phyloP scores from a whole-genome alignment of 2,113 vertebrate species.

The Ammodytes marinus region DNA sequence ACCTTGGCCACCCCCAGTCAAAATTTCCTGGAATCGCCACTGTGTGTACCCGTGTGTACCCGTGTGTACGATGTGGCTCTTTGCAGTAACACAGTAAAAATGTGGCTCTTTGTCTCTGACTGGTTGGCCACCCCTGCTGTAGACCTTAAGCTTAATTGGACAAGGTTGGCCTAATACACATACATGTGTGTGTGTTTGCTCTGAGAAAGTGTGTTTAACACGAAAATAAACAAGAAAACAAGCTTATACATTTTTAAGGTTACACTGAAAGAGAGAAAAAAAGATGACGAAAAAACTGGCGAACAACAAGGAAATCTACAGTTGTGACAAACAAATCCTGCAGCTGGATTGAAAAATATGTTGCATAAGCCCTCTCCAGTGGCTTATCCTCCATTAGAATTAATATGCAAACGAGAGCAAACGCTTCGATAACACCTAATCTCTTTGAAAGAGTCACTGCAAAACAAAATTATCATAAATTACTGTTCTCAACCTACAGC shows the following conservation, averaged over 20 bases:
- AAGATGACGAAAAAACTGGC: background rate
- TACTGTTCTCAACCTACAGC: conserved; percentile 26
- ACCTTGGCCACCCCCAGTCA: too few species aligned
- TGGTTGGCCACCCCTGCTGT: too few species aligned
- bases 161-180: background rate
- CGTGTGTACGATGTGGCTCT: too few species aligned
- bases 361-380: conserved; percentile 50
- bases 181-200: background rate
- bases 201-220: background rate
- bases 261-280: conserved; percentile 10
- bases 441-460: conserved; percentile 50
- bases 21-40: too few species aligned
- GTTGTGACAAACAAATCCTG: conserved; percentile 25
- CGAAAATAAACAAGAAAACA: background rate
- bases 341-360: conserved; percentile 44
- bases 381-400: conserved; percentile 52
- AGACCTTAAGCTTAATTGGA: background rate
- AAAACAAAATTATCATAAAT: conserved; percentile 63
- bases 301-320: background rate
- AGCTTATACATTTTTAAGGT: conserved; percentile 1
- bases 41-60: too few species aligned
- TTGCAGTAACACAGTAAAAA: too few species aligned
- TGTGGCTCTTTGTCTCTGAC: too few species aligned
- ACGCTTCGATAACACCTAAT: conserved; percentile 53
- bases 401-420: conserved; percentile 62